phyloP scores from a whole-genome alignment of 64 coral and sea anemone species.

The Hydrozoanthus tunicans region DNA sequence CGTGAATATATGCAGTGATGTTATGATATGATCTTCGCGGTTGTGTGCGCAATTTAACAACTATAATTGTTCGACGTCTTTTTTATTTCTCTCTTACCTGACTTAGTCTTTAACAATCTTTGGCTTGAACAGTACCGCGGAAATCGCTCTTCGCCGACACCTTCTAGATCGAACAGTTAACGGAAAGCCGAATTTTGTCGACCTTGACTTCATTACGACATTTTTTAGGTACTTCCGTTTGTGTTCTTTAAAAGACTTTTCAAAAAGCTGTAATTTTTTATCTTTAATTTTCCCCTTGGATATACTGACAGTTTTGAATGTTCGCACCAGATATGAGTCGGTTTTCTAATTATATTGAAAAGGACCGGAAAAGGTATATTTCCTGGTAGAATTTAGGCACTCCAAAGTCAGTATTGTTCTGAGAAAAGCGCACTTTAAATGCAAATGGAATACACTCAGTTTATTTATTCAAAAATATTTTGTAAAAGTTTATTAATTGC shows the following conservation, averaged over 20 bases:
- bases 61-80: too few species aligned
- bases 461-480: neutral
- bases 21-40: too few species aligned
- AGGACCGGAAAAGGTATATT: neutral
- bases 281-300: neutral
- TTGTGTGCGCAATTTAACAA: too few species aligned
- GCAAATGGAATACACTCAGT: neutral
- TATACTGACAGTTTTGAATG: neutral
- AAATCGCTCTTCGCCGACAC: neutral
- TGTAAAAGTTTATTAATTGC: neutral
- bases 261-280: neutral
- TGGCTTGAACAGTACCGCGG: too few species aligned
- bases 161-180: neutral
- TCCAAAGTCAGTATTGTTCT: neutral
- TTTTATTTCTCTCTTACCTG: too few species aligned
- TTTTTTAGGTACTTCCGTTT: neutral
- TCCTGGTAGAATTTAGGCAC: neutral
- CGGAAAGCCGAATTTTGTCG: neutral
- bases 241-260: neutral
- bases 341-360: slow-evolving; percentile 1
- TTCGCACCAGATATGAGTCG: neutral
- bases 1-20: too few species aligned
- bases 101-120: too few species aligned
- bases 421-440: neutral
- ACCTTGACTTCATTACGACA: neutral